Evolutionary conservation across 1,140 invertebrate species (phyloP).

Genomic region (Melipona quadrifasciata): DNA sequence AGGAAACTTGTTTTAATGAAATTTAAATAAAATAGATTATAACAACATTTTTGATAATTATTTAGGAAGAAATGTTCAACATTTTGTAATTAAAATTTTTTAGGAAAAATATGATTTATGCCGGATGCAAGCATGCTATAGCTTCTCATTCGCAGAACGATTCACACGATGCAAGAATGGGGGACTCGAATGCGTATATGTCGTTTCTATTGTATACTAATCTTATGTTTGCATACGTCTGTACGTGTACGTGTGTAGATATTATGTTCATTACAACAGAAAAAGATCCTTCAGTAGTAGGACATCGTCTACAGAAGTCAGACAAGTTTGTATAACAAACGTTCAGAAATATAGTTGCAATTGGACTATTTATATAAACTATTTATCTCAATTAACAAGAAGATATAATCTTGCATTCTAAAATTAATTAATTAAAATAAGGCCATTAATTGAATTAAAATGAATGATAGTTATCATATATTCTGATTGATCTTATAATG

Average conservation of each 20-base stretch:
- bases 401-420: not conserved
- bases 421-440: not conserved
- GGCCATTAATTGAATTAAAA: not conserved
- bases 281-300: slow-evolving; percentile 1
- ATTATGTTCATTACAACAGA: slow-evolving; percentile 26
- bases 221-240: not conserved
- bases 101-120: not conserved
- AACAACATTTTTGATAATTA: too few relatives aligned
- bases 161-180: slow-evolving; percentile 52
- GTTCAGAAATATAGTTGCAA: too few relatives aligned
- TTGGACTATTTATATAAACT: too few relatives aligned
- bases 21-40: not conserved
- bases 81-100: not conserved
- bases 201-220: slow-evolving; percentile 46
- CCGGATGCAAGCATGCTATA: slow-evolving; percentile 22
- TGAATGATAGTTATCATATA: not conserved
- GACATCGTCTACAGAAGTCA: not conserved
- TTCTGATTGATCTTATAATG: not conserved
- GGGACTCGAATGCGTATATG: slow-evolving; percentile 37
- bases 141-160: slow-evolving; percentile 25
- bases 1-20: not conserved
- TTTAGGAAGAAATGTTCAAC: not conserved
- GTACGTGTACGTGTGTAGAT: not conserved
- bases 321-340: not conserved
- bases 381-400: not conserved